Conservation (phyloP, 1,140 invertebrate species). For the Tenebrio molitor region DNA sequence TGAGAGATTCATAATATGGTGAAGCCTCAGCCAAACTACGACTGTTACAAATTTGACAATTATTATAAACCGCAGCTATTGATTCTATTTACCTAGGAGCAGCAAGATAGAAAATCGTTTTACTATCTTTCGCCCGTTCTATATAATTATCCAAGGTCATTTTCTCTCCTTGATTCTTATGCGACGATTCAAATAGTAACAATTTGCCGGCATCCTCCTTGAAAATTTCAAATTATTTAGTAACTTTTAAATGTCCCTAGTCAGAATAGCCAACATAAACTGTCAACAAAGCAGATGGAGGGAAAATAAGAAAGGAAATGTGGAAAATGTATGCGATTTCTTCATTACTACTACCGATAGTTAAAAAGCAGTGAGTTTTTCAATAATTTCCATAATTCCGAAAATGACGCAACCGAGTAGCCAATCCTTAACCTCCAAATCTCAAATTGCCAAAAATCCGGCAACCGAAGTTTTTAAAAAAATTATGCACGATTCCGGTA, state of each 20-base stretch:
- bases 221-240: slow-evolving; percentile 58
- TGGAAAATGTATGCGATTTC: too few species aligned
- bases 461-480: slow-evolving; percentile 26
- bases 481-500: background rate
- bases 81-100: slow-evolving; percentile 88
- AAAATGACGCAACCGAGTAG: slow-evolving; percentile 31
- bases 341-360: too few species aligned
- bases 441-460: slow-evolving; percentile 6
- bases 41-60: too few species aligned
- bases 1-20: slow-evolving; percentile 95
- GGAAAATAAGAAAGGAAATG: slow-evolving; percentile 8
- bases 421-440: background rate
- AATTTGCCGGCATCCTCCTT: slow-evolving; percentile 94
- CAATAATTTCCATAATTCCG: too few species aligned
- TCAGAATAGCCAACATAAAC: too few species aligned
- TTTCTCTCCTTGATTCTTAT: slow-evolving; percentile 77
- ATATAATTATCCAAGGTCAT: slow-evolving; percentile 90
- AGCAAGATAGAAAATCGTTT: slow-evolving; percentile 93
- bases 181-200: slow-evolving; percentile 93
- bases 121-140: slow-evolving; percentile 77
- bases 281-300: too few species aligned
- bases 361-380: too few species aligned
- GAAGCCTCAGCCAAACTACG: slow-evolving; percentile 92
- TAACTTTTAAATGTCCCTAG: too few species aligned
- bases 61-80: too few species aligned